phyloP scores from a whole-genome alignment of 2,113 vertebrate genomes.

The Brachyhypopomus occidentalis region DNA sequence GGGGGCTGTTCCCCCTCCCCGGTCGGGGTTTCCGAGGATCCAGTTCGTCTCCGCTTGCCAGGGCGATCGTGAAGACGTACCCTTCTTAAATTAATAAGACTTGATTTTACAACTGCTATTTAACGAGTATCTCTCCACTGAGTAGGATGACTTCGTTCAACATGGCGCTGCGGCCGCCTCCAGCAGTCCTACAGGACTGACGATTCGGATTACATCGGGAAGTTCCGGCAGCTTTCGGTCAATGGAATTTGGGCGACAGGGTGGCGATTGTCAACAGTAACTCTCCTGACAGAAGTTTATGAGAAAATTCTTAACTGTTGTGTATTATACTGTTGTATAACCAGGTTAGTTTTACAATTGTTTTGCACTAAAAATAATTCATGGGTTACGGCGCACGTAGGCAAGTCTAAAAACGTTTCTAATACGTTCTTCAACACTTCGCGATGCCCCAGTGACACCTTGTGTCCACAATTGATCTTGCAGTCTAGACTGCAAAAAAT shows the following conservation, averaged over 20 bases:
- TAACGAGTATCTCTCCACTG: slow-evolving; percentile 73
- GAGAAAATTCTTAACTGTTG: too few relatives aligned
- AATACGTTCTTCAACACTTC: background rate
- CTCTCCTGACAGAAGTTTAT: background rate
- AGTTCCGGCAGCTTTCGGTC: slow-evolving; percentile 82
- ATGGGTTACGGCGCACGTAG: too few relatives aligned
- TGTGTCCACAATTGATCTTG: background rate
- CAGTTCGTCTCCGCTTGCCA: slow-evolving; percentile 75
- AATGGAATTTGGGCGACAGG: slow-evolving; percentile 20
- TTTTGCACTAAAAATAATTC: too few relatives aligned
- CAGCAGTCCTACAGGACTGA: slow-evolving; percentile 96
- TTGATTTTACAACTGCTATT: slow-evolving; percentile 68
- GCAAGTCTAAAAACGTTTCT: background rate
- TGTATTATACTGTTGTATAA: too few relatives aligned
- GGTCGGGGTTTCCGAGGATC: slow-evolving; percentile 86
- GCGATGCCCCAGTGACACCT: slow-evolving; percentile 35
- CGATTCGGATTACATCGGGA: slow-evolving; percentile 82
- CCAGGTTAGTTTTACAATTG: too few relatives aligned
- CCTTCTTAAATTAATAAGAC: slow-evolving; percentile 78
- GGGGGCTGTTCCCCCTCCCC: slow-evolving; percentile 86
- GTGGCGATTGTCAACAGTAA: background rate
- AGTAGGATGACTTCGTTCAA: slow-evolving; percentile 86
- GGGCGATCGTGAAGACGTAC: slow-evolving; percentile 79
- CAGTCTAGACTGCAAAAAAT: background rate
- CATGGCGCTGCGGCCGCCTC: slow-evolving; percentile 98